Percentiles rank a stretch among this genome's conserved stretches.
These are phyloP conservation scores for Pammene fasciana DNA, from an alignment of 2,888 invertebrate genomes.

Conservation along the genomic window DNA sequence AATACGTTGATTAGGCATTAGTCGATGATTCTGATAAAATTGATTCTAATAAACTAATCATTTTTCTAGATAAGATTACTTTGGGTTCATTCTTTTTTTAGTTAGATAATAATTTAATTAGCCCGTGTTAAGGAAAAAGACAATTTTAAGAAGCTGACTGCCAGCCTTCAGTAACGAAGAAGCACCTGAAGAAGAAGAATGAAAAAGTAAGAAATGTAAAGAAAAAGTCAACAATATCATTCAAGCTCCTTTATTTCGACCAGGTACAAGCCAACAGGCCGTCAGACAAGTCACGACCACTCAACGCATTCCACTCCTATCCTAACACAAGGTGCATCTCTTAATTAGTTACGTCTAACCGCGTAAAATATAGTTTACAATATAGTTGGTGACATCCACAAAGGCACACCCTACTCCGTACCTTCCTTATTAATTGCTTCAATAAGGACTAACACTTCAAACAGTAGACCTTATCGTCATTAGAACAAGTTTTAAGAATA, in stretches of 20 bases:
- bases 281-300: conserved; percentile 47
- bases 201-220: neutral
- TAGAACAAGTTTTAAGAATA: too few relatives aligned
- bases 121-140: neutral
- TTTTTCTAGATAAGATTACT: neutral
- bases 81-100: neutral
- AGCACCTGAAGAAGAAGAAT: too few relatives aligned
- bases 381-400: conserved; percentile 13
- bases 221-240: conserved; percentile 46
- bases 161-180: too few relatives aligned
- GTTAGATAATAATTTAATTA: neutral
- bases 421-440: too few relatives aligned
- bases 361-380: conserved; percentile 41
- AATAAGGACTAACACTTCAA: neutral
- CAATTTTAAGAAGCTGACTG: too few relatives aligned
- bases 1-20: neutral
- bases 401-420: neutral
- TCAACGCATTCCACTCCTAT: conserved; percentile 38
- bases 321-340: conserved; percentile 37
- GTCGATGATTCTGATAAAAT: neutral
- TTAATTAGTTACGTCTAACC: conserved; percentile 36
- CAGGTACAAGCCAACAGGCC: conserved; percentile 55
- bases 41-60: neutral
- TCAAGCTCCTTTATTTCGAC: conserved; percentile 81
- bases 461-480: neutral